Conservation (phyloP, 2,888 invertebrate genomes). For the Amiota communis region DNA sequence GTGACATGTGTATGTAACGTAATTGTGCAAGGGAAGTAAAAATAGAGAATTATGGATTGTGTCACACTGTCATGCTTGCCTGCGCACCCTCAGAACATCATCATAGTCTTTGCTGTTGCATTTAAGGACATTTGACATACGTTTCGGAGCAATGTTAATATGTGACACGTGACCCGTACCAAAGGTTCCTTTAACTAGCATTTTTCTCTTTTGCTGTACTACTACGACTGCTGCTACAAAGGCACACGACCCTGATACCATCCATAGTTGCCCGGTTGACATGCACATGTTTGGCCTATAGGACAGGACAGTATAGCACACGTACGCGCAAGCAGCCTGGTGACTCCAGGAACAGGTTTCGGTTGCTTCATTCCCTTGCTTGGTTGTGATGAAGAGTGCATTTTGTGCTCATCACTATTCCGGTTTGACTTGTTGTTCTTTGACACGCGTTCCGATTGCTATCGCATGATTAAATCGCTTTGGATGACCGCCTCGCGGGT, state of each 20-base stretch:
- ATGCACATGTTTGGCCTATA: slow-evolving; percentile 44
- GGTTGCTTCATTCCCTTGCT: background rate
- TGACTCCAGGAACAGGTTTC: slow-evolving; percentile 20
- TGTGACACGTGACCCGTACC: slow-evolving; percentile 65
- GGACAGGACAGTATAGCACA: slow-evolving; percentile 14
- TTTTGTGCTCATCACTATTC: slow-evolving; percentile 50
- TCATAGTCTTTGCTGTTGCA: background rate
- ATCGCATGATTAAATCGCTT: slow-evolving; percentile 43
- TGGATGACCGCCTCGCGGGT: slow-evolving; percentile 20
- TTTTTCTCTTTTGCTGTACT: too few relatives aligned
- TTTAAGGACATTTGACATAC: slow-evolving; percentile 61
- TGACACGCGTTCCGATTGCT: slow-evolving; percentile 61
- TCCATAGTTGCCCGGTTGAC: slow-evolving; percentile 43
- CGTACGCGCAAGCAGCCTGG: slow-evolving; percentile 1
- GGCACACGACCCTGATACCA: slow-evolving; percentile 48
- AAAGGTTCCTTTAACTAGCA: too few relatives aligned
- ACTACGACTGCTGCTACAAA: too few relatives aligned
- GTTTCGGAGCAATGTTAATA: slow-evolving; percentile 62
- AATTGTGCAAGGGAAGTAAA: slow-evolving; percentile 51
- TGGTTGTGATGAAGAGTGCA: slow-evolving; percentile 12
- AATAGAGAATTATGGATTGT: slow-evolving; percentile 46
- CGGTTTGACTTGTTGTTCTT: slow-evolving; percentile 68
- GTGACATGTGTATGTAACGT: slow-evolving; percentile 37
- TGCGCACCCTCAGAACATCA: slow-evolving; percentile 55
- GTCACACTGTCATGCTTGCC: slow-evolving; percentile 56